Conservation (phyloP, 2,113 vertebrate species). For the Psilopsiagon aymara region DNA sequence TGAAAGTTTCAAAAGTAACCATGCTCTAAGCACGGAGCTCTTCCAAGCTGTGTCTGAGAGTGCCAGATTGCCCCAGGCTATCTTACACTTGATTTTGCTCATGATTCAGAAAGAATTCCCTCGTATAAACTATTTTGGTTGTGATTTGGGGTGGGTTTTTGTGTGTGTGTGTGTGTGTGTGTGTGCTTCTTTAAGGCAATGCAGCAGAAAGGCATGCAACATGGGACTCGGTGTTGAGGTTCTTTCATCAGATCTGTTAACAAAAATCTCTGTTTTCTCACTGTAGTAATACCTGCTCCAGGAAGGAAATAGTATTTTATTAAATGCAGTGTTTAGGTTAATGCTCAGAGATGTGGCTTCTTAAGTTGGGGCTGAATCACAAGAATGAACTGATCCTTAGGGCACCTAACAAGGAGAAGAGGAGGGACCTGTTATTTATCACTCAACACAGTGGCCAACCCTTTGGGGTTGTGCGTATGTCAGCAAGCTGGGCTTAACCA, state of each 20-base stretch:
- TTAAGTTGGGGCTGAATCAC: not conserved
- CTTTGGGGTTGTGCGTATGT: rapidly evolving
- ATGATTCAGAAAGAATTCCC: not conserved
- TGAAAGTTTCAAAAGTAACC: conserved; percentile 38
- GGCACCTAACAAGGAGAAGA: not conserved
- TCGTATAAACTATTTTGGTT: conserved; percentile 27
- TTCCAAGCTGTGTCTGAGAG: conserved; percentile 38
- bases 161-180: not conserved
- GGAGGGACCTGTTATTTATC: not conserved
- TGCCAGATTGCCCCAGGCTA: conserved; percentile 6
- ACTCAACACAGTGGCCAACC: rapidly evolving
- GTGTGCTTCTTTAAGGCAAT: not conserved
- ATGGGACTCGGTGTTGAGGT: rapidly evolving
- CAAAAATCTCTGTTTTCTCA: not conserved
- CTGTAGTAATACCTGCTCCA: not conserved
- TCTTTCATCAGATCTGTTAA: not conserved
- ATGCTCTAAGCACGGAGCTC: not conserved
- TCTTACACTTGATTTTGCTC: conserved; percentile 45
- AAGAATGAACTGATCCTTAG: not conserved
- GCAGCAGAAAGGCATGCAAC: not conserved
- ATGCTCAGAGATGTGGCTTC: not conserved
- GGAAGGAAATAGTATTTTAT: not conserved
- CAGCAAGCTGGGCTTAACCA: rapidly evolving
- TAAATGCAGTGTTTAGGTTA: not conserved
- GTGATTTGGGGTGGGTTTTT: not conserved